phyloP scores from a whole-genome alignment of 2,797 vertebrate genomes.

The Phataginus tricuspis region DNA sequence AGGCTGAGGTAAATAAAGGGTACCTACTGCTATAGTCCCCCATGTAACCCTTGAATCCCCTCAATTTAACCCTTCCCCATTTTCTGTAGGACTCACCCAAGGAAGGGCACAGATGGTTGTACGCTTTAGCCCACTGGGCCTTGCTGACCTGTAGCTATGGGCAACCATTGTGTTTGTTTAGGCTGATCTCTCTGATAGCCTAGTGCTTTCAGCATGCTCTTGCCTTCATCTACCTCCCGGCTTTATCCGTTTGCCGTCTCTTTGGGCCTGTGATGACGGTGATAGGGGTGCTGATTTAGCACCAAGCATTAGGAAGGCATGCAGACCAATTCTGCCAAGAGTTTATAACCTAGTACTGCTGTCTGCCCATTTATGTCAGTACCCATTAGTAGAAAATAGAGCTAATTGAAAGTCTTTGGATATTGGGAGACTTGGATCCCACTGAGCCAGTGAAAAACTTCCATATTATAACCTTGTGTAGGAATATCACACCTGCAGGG shows the following conservation, averaged over 20 bases:
- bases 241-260: background rate
- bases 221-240: background rate
- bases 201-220: background rate
- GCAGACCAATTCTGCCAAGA: background rate
- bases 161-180: conserved; percentile 39
- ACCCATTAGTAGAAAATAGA: background rate
- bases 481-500: background rate
- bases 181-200: background rate
- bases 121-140: background rate
- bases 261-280: background rate
- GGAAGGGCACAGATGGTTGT: background rate
- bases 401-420: background rate
- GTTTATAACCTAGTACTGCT: background rate
- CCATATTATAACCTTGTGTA: background rate
- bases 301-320: background rate
- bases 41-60: background rate
- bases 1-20: background rate
- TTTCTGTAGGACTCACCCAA: background rate
- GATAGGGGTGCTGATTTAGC: background rate
- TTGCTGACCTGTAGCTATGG: background rate
- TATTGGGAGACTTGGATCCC: background rate
- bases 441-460: conserved; percentile 22
- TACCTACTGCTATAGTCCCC: background rate
- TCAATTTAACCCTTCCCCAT: background rate
- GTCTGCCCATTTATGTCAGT: background rate